A percentile compares a stretch with the other conserved stretches of the same genome.
These are phyloP conservation scores for Euglossa dilemma DNA, from an alignment of 1,140 invertebrate genomes.

Conservation along the genomic window DNA sequence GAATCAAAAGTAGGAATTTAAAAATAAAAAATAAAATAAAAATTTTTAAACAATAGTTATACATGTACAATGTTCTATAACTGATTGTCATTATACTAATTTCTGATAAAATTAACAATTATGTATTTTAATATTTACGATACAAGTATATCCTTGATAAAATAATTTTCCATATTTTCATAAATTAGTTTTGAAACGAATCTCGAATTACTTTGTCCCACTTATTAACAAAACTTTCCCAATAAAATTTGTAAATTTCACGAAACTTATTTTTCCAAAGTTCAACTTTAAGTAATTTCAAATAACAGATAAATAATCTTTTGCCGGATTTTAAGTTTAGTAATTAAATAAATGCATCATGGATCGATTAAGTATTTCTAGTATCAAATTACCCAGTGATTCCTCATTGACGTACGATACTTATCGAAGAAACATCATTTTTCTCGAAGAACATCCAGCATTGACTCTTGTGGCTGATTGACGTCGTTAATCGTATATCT, in stretches of 20 bases:
- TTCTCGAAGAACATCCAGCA: conserved; percentile 10
- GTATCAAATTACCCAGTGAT: too few species aligned
- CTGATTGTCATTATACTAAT: neutral
- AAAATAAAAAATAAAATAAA: neutral
- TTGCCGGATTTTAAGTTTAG: too few species aligned
- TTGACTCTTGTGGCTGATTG: neutral
- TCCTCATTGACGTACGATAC: neutral
- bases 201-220: too few species aligned
- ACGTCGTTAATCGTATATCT: conserved; percentile 20
- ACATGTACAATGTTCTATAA: neutral
- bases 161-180: too few species aligned
- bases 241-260: too few species aligned
- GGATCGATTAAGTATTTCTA: neutral
- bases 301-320: too few species aligned
- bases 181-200: too few species aligned
- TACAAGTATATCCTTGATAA: neutral
- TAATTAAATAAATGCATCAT: neutral
- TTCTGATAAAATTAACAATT: neutral
- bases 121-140: too few species aligned
- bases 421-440: neutral
- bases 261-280: too few species aligned
- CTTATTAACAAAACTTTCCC: too few species aligned
- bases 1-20: too few species aligned
- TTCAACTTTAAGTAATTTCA: too few species aligned
- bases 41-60: neutral